Conservation (phyloP, 2,113 vertebrate species). For the Elephantulus edwardii region DNA sequence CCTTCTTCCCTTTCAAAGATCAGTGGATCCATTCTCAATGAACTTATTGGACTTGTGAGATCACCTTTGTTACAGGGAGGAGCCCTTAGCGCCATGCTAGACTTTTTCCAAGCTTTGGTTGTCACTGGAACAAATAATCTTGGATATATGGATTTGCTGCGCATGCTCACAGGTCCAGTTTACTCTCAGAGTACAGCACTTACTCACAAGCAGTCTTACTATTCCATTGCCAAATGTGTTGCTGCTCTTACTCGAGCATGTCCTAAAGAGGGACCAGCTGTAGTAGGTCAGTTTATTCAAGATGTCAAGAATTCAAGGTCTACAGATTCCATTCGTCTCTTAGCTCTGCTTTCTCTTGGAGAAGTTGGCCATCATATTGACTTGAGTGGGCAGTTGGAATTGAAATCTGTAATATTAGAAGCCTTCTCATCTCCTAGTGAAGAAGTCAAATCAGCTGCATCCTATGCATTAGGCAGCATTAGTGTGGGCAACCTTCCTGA, state of each 20-base stretch:
- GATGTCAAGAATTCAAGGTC: conserved; percentile 99
- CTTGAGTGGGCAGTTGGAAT: conserved; percentile 96
- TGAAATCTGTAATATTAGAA: conserved; percentile 97
- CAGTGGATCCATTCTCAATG: conserved; percentile 94
- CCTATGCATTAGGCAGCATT: conserved; percentile 97
- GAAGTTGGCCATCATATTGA: conserved; percentile 99
- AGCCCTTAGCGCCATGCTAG: conserved; percentile 97
- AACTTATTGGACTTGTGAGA: conserved; percentile 95
- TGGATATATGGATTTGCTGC: conserved; percentile 98
- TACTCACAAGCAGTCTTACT: conserved; percentile 99
- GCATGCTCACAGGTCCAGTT: conserved; percentile 97
- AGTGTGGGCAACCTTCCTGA: conserved; percentile 98
- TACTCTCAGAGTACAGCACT: conserved; percentile 96
- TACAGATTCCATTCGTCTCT: conserved; percentile 97
- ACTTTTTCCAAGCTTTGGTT: conserved; percentile 98
- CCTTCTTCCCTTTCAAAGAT: conserved; percentile 97
- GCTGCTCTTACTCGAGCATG: conserved; percentile 97
- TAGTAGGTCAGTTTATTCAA: conserved; percentile 99
- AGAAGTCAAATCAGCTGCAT: conserved; percentile 98
- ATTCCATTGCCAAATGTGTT: conserved; percentile 99
- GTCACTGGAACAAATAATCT: conserved; percentile 92
- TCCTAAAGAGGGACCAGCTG: conserved; percentile 95
- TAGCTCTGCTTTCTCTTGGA: conserved; percentile 96
- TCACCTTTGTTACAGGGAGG: conserved; percentile 97
- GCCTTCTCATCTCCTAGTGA: conserved; percentile 98